Base-by-base conservation (phyloP, 2,888 invertebrate genomes). In the Anthoptus insignis region DNA sequence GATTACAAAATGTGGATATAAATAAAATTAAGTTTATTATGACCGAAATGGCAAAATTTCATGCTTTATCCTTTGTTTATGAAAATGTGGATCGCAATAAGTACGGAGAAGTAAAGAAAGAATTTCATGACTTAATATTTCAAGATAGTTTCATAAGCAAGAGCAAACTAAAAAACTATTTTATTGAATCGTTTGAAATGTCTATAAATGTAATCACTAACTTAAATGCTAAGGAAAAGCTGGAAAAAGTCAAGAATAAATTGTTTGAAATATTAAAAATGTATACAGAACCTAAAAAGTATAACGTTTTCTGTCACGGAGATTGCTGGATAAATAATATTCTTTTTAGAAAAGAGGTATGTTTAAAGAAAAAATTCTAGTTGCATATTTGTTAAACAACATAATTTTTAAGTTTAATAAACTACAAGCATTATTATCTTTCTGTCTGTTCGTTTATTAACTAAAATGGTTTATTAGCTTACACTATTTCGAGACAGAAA, bases 271-370 rank as follows among this genome's bases (percentile, higher is more conserved):
- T 88, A 37, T 74, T 91, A 60, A 84, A 81, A 76, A 69, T 67
- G 19, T 91, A 82, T 64, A 78, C 79, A 0, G 74, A 75, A 61
- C 82, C 88, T 11, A 76, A 74, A 29, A 79, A 79, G 14, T 77
- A 72, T 24, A 89, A 81, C 67, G 90, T 89, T 13, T 74, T 92
- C 29, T 91, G 91, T 68, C 92, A 92, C 57, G 91, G 91, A 21
- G 91, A 92, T 69, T 89, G 83, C 67, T 91, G 91, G 91, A 80
- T 87, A 4, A 89, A 88, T 67, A 88, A 89, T 68, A 82, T 88
- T 67, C 73, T 89, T 32, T 86, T 89, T 65, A 83, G 83, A 71
- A 67, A 78, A 53, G 74, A 82, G 73, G 89, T 88, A 70, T 73
- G 81, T 66, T n/a, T n/a, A n/a, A n/a, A n/a, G n/a, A n/a, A n/a